phyloP scores from a whole-genome alignment of 2,888 invertebrate genomes.

The Andrena fulva region DNA sequence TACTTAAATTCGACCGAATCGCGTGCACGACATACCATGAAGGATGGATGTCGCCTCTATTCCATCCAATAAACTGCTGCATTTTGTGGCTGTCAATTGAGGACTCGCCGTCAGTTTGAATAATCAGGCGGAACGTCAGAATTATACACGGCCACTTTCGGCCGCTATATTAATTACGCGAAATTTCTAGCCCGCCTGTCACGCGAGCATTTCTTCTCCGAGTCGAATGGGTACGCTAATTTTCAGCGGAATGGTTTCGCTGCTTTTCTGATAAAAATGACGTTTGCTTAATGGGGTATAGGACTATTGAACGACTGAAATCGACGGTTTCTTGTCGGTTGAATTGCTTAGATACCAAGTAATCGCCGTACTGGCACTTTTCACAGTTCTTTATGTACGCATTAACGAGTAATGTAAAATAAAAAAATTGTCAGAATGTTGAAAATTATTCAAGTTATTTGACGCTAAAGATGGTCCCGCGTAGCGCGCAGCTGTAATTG shows the following conservation, averaged over 20 bases:
- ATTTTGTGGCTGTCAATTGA: not conserved
- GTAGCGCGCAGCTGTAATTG: too few species aligned
- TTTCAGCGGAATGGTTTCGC: not conserved
- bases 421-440: too few species aligned
- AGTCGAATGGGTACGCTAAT: not conserved
- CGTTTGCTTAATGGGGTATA: too few species aligned
- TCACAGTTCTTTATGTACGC: too few species aligned
- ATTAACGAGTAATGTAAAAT: too few species aligned
- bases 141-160: not conserved
- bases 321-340: too few species aligned
- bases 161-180: not conserved
- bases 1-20: constrained; percentile 61
- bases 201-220: not conserved
- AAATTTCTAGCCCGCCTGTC: not conserved
- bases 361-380: too few species aligned
- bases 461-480: too few species aligned
- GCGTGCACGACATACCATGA: not conserved
- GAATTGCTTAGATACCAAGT: too few species aligned
- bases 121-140: not conserved
- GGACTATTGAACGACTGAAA: too few species aligned
- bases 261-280: not conserved
- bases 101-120: not conserved
- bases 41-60: constrained; percentile 41
- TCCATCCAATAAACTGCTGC: constrained; percentile 31
- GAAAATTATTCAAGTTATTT: too few species aligned